Evolutionary conservation across 92 coral and sea anemone species (phyloP), one percentile per base, ranked within the genome.

Genomic region (Heteractis magnifica): DNA sequence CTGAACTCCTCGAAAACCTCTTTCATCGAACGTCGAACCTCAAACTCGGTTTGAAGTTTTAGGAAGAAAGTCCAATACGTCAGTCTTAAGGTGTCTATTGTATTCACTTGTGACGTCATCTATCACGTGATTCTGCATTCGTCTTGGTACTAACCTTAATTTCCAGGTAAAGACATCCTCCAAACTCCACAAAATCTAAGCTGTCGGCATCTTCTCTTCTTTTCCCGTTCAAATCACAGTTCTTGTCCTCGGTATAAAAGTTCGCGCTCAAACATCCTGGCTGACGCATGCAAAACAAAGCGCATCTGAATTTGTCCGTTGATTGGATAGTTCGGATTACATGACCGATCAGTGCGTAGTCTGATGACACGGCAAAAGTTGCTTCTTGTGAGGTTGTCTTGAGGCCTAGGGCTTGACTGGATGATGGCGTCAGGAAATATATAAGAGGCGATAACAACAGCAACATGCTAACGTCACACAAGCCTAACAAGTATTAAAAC

Each of bases 281-380:
- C 10, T 16, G 19, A 6, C 72, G 81, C 81, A 78, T 78, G 15
- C 81, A 78, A 34, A 78, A 16, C 23, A 15, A 12, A 23, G 81
- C 70, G 53, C 81, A 78, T 9, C 34, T 56, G 49, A 58, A 23
- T 65, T 58, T 16, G 81, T 21, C 71, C 71, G 41, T 52, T 78
- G 81, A 78, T 58, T 78, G 81, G 81, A 58, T 65, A 78, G 53
- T 78, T 56, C 58, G 41, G 49, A 78, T 26, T 72, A 78, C 52
- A 71, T 78, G 81, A 78, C 19, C 70, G 65, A 23, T 60, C 52
- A 78, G 52, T 19, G 65, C 81, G 49, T 14, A 49, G 81, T 78
- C 81, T 41, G 52, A 65, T 59, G 81, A 23, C 52, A 78, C 20
- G 15, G 49, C 48, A 16, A 55, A 78, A 13, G 71, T 1, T 34